Percentiles rank a stretch among this genome's conserved stretches.
phyloP scores from a whole-genome alignment of 2,113 vertebrate species.

The Neolamprologus caudopunctatus region DNA sequence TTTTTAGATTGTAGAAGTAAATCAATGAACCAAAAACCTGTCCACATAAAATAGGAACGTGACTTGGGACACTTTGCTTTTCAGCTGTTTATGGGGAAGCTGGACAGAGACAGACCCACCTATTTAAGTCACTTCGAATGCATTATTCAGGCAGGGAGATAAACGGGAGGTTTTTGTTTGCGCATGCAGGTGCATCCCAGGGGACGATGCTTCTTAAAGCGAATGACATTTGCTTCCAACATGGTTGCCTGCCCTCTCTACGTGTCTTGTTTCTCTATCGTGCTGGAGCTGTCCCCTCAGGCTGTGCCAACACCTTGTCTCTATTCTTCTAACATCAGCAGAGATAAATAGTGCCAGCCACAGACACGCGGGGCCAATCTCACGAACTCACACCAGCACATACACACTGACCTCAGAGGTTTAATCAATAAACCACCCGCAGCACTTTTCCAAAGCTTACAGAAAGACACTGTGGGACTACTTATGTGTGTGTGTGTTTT shows the following conservation, averaged over 20 bases:
- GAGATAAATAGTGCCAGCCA: conserved; percentile 32
- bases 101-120: background rate
- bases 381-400: background rate
- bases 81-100: background rate
- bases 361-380: background rate
- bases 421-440: conserved; percentile 41
- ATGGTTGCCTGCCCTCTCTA: background rate
- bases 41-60: background rate
- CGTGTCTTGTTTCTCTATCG: conserved; percentile 11
- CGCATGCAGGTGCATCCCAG: background rate
- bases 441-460: conserved; percentile 23
- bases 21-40: background rate
- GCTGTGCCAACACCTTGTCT: conserved; percentile 30
- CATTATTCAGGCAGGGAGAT: background rate
- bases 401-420: background rate
- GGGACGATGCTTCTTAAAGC: conserved; percentile 17
- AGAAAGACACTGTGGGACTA: background rate
- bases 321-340: conserved; percentile 24
- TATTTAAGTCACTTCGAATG: background rate
- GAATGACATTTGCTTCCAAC: conserved; percentile 46
- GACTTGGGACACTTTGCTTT: background rate
- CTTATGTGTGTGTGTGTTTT: background rate
- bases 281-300: conserved; percentile 12
- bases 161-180: background rate
- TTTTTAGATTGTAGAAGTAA: background rate